phyloP scores from a whole-genome alignment of 2,797 vertebrate genomes.

The Sarcophilus harrisii region DNA sequence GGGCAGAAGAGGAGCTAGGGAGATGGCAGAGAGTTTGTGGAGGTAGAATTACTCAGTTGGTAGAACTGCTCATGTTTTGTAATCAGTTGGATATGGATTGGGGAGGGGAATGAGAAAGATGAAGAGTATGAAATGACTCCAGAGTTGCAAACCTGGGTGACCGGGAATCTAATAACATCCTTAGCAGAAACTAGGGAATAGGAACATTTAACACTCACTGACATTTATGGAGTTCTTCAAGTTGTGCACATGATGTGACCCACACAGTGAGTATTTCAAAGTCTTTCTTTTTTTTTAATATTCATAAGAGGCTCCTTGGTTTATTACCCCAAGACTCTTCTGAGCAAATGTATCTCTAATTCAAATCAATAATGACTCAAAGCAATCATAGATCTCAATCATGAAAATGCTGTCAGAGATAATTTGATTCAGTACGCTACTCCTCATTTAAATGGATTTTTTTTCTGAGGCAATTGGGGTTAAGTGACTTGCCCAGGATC shows the following conservation, averaged over 20 bases:
- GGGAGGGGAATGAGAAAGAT: not conserved
- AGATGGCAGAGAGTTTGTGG: not conserved
- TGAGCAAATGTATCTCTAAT: not conserved
- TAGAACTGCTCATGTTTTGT: not conserved
- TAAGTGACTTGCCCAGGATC: too few species aligned
- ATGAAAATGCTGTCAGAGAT: not conserved
- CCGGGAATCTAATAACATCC: not conserved
- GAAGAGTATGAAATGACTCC: not conserved
- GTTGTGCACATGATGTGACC: not conserved
- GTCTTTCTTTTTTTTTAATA: not conserved
- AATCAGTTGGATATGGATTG: not conserved
- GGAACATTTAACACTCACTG: not conserved
- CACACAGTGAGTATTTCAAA: not conserved
- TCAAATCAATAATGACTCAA: not conserved
- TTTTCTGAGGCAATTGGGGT: too few species aligned
- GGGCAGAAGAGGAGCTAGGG: not conserved
- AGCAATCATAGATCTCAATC: not conserved
- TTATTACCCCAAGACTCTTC: not conserved
- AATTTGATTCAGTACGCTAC: not conserved
- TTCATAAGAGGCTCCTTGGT: not conserved
- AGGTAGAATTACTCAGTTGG: not conserved
- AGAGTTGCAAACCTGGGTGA: not conserved
- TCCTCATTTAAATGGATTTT: not conserved
- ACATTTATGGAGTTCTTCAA: not conserved
- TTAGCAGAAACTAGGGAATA: not conserved